Conservation (phyloP, 1,140 invertebrate genomes). For the Galleria mellonella region DNA sequence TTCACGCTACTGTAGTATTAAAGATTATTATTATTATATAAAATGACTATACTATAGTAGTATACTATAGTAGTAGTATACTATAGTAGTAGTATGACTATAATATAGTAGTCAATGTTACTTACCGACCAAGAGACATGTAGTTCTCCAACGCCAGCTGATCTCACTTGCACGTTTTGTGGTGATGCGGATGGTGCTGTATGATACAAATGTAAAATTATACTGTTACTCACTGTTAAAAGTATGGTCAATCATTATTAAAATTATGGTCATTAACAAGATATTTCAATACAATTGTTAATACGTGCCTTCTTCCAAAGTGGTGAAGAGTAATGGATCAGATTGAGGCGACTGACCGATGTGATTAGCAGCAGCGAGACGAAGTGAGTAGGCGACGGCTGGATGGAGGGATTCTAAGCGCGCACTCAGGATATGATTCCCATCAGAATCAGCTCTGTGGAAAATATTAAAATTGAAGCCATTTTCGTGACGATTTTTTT, state of each 20-base stretch:
- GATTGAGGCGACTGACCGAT: conserved; percentile 83
- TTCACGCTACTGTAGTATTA: no score
- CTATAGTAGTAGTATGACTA: no score
- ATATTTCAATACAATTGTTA: neutral
- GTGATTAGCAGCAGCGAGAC: conserved; percentile 82
- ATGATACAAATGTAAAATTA: neutral
- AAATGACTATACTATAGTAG: no score
- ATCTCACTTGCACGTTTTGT: conserved; percentile 80
- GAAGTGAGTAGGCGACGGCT: conserved; percentile 53
- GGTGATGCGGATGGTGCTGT: conserved; percentile 81
- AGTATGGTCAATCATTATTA: neutral
- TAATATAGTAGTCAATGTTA: conserved; percentile 7
- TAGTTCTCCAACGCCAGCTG: conserved; percentile 80
- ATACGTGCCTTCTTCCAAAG: conserved; percentile 81
- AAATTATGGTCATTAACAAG: neutral
- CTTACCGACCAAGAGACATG: conserved; percentile 83
- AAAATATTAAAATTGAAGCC: neutral
- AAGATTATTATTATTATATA: no score
- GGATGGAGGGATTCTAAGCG: conserved; percentile 24
- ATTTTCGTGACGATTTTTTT: no score
- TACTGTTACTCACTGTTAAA: neutral
- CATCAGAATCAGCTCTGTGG: neutral
- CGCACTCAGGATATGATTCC: conserved; percentile 2
- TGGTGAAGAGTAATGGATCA: conserved; percentile 78
- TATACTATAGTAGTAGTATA: no score